Percentiles rank a stretch among this genome's conserved stretches.
These are phyloP conservation scores for fruit fly (Drosophila melanogaster) DNA, from an alignment of 1,140 invertebrate species.

Conservation along the genomic window DNA sequence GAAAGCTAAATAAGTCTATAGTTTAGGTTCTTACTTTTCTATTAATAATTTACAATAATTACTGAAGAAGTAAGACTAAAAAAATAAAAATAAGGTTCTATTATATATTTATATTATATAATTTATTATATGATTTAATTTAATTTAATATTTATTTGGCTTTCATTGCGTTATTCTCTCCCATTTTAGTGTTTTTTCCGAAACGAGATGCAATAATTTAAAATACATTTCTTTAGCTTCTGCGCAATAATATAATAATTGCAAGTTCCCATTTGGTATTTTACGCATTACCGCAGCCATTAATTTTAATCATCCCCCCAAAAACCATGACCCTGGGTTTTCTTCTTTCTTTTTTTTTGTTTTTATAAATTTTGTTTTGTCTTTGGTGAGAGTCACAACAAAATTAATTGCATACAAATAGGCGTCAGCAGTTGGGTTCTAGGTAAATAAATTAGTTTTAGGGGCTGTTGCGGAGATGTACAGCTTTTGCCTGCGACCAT, in stretches of 20 bases:
- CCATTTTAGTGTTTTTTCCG: too few species aligned
- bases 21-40: too few species aligned
- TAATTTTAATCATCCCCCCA: background rate
- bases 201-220: background rate
- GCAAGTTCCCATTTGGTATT: background rate
- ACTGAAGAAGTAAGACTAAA: too few species aligned
- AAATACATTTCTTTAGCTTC: background rate
- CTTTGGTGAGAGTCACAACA: slow-evolving; percentile 22
- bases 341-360: background rate
- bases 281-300: background rate
- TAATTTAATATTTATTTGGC: too few species aligned
- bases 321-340: background rate
- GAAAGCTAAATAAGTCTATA: background rate
- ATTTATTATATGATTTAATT: too few species aligned
- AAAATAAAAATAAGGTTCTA: too few species aligned
- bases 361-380: slow-evolving; percentile 20
- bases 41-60: too few species aligned
- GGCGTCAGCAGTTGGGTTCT: slow-evolving; percentile 48
- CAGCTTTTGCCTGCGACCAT: slow-evolving; percentile 20
- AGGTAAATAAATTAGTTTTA: slow-evolving; percentile 56
- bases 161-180: too few species aligned
- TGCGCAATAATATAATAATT: slow-evolving; percentile 1
- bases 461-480: slow-evolving; percentile 22
- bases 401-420: slow-evolving; percentile 80
- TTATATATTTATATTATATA: too few species aligned